Percentiles rank a stretch among this genome's conserved stretches.
Evolutionary conservation across 2,113 vertebrate species (phyloP).

Genomic region (Planiliza haematocheilus): DNA sequence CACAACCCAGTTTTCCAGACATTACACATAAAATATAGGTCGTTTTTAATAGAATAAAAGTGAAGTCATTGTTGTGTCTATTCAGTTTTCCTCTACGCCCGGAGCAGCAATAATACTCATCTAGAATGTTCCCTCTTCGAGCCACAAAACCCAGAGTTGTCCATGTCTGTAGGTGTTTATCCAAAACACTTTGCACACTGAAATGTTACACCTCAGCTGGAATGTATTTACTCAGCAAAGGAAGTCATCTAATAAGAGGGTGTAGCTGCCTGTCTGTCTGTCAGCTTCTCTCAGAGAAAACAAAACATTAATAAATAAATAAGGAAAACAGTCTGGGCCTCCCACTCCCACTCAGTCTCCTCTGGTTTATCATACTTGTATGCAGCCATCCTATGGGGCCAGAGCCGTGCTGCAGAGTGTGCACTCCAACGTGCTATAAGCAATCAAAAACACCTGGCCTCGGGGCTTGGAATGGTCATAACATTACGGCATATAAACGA

Average conservation of each 20-base stretch:
- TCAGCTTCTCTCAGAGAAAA: constrained; percentile 68
- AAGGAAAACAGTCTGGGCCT: constrained; percentile 69
- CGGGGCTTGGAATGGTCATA: constrained; percentile 77
- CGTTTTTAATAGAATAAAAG: constrained; percentile 25
- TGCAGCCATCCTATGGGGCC: constrained; percentile 67
- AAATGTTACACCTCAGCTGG: constrained; percentile 64
- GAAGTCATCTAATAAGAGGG: constrained; percentile 74
- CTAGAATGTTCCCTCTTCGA: constrained; percentile 12
- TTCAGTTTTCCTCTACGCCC: constrained; percentile 5
- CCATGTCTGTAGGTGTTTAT: constrained; percentile 56
- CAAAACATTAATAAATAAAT: constrained; percentile 78
- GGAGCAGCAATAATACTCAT: constrained; percentile 6
- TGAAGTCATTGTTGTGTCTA: constrained; percentile 40
- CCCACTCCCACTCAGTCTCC: constrained; percentile 63
- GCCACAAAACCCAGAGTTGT: constrained; percentile 29
- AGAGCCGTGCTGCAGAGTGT: constrained; percentile 62
- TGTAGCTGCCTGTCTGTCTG: constrained; percentile 68
- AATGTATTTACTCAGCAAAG: constrained; percentile 65
- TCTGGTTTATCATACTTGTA: constrained; percentile 62
- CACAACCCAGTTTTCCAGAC: neutral
- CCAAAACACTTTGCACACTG: constrained; percentile 52
- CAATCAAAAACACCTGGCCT: constrained; percentile 84
- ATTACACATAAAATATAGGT: neutral
- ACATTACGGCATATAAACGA: constrained; percentile 83
- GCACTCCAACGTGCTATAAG: constrained; percentile 65